Conservation (phyloP, 2,113 vertebrate species). For the Ammospiza caudacuta region DNA sequence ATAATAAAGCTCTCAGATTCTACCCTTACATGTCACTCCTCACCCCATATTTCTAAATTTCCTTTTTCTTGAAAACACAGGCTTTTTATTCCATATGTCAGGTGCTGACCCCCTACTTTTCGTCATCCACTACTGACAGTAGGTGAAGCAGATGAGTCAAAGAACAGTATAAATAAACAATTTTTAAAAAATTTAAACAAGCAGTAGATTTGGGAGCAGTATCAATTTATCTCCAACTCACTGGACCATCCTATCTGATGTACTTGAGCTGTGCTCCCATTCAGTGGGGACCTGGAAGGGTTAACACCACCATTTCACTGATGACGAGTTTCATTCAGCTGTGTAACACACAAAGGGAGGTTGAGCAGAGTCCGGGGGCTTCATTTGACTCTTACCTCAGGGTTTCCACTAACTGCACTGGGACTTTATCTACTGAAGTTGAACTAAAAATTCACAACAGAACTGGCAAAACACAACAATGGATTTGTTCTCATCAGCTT, state of each 20-base stretch:
- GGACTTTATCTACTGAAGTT: neutral
- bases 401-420: neutral
- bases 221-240: neutral
- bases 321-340: neutral
- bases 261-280: neutral
- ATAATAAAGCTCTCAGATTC: neutral
- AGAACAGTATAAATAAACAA: neutral
- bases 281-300: neutral
- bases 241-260: neutral
- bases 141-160: neutral
- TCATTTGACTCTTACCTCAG: neutral
- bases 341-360: rapidly evolving
- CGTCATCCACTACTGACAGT: neutral
- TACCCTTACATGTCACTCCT: neutral
- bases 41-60: neutral
- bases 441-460: neutral
- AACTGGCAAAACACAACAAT: neutral
- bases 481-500: neutral
- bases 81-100: neutral
- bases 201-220: neutral
- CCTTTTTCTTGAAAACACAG: neutral
- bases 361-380: neutral
- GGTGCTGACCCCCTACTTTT: neutral
- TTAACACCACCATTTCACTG: neutral
- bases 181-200: neutral